A percentile compares a stretch with the other conserved stretches of the same genome.
phyloP scores from a whole-genome alignment of 2,888 invertebrate genomes.

The Morpho deidamia region DNA sequence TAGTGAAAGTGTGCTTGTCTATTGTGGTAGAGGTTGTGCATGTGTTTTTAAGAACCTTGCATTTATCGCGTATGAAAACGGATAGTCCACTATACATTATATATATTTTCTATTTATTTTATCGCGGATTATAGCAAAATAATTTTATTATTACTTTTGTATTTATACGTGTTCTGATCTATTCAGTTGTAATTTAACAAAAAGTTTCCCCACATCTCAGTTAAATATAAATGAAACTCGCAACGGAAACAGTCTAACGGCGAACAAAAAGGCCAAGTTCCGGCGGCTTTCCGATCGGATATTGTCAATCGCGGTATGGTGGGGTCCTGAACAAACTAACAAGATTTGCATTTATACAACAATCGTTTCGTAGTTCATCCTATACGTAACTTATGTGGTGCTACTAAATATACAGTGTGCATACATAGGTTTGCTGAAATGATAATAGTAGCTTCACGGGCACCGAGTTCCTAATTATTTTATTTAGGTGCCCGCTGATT shows the following conservation, averaged over 20 bases:
- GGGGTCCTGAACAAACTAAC: neutral
- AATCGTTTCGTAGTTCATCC: neutral
- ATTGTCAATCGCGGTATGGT: constrained; percentile 2
- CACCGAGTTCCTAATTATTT: constrained; percentile 47
- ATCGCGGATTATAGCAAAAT: too few species aligned
- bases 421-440: neutral
- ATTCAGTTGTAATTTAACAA: too few species aligned
- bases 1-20: too few species aligned
- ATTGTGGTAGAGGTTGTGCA: too few species aligned
- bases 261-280: neutral
- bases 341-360: constrained; percentile 1
- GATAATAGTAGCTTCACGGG: neutral
- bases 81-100: too few species aligned
- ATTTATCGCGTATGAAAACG: too few species aligned
- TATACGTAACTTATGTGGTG: constrained; percentile 9
- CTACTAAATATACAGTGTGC: constrained; percentile 1
- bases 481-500: constrained; percentile 45
- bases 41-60: too few species aligned
- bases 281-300: constrained; percentile 5
- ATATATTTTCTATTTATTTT: too few species aligned
- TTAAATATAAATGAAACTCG: neutral
- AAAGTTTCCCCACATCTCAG: too few species aligned
- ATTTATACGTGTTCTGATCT: too few species aligned
- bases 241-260: neutral
- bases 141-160: too few species aligned